Percentiles rank a stretch among this genome's conserved stretches.
Conservation (phyloP, 1,140 invertebrate species). For the Laupala kohalensis region DNA sequence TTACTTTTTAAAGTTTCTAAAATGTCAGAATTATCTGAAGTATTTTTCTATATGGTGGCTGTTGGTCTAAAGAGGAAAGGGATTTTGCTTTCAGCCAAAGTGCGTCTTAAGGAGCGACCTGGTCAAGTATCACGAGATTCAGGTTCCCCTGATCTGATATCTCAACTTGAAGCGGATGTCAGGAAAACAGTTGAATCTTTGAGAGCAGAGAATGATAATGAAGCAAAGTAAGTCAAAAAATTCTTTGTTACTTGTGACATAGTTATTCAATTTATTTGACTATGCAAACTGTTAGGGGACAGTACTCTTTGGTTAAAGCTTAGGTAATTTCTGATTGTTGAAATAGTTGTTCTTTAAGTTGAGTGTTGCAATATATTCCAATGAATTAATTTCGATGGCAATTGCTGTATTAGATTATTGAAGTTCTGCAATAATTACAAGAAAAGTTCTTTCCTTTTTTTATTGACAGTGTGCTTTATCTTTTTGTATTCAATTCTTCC, state of each 20-base stretch:
- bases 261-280: too few species aligned
- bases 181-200: slow-evolving; percentile 48
- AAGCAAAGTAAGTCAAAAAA: slow-evolving; percentile 28
- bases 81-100: slow-evolving; percentile 24
- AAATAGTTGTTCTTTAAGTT: too few species aligned
- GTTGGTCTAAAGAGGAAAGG: background rate
- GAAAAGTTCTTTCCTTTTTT: background rate
- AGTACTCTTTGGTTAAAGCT: too few species aligned
- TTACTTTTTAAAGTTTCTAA: background rate
- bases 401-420: too few species aligned
- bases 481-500: slow-evolving; percentile 12
- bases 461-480: background rate
- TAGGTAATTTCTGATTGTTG: too few species aligned
- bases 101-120: slow-evolving; percentile 20
- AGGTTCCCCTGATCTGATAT: slow-evolving; percentile 32
- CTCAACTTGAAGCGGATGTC: slow-evolving; percentile 28
- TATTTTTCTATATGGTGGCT: background rate
- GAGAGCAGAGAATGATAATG: slow-evolving; percentile 48
- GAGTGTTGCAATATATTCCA: too few species aligned
- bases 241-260: too few species aligned
- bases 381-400: too few species aligned
- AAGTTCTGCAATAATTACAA: too few species aligned
- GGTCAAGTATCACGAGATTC: slow-evolving; percentile 1
- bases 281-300: too few species aligned
- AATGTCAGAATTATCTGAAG: background rate